A percentile compares a stretch with the other conserved stretches of the same genome.
These are phyloP conservation scores for Bombyx mandarina DNA, from an alignment of 1,140 invertebrate species.

Conservation along the genomic window DNA sequence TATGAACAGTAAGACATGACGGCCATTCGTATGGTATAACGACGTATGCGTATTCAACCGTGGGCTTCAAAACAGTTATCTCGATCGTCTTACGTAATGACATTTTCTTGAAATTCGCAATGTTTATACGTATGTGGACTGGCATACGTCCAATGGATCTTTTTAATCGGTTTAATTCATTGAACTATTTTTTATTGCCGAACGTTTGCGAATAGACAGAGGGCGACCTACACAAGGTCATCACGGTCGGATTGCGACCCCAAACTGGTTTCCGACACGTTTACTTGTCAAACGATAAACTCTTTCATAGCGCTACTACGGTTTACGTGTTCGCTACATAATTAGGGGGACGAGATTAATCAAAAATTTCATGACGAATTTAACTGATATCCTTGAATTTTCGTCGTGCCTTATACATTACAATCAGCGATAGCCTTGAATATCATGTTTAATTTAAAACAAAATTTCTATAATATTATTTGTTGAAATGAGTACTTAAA, in stretches of 20 bases:
- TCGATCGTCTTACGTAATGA: slow-evolving; percentile 41
- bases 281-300: slow-evolving; percentile 17
- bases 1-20: too few relatives aligned
- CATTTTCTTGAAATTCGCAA: slow-evolving; percentile 59
- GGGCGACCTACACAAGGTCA: slow-evolving; percentile 58
- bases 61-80: slow-evolving; percentile 25
- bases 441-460: too few relatives aligned
- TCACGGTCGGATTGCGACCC: slow-evolving; percentile 20
- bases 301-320: slow-evolving; percentile 14
- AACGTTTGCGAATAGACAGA: slow-evolving; percentile 46
- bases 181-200: slow-evolving; percentile 54
- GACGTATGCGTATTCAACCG: background rate
- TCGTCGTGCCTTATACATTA: too few relatives aligned
- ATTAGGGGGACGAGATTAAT: too few relatives aligned
- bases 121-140: slow-evolving; percentile 57
- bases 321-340: background rate
- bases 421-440: too few relatives aligned
- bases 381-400: too few relatives aligned
- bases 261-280: slow-evolving; percentile 17
- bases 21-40: too few relatives aligned
- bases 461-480: too few relatives aligned
- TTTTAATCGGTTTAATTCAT: slow-evolving; percentile 66
- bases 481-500: too few relatives aligned
- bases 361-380: too few relatives aligned
- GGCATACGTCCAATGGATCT: slow-evolving; percentile 55